Evolutionary conservation across 1,140 invertebrate genomes (phyloP), one percentile per base, ranked within the genome.

Genomic region (Zaprionus kolodkinae): DNA sequence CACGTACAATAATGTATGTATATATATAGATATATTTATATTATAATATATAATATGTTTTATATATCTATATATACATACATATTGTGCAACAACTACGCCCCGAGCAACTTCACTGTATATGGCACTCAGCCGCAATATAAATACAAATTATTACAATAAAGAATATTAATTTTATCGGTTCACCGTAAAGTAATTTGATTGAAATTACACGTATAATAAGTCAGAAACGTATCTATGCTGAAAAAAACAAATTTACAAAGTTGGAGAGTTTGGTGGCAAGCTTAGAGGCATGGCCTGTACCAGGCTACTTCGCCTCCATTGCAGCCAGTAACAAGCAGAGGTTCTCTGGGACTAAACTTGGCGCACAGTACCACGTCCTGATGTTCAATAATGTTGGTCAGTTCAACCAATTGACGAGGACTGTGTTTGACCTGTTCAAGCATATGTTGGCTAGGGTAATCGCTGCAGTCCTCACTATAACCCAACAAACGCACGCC

Each of bases 351-450:
- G 0, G 97, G 97, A 61, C 96, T 98, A 92, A 98, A 99, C 93
- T 97, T 97, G 61, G 97, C 97, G 91, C 97, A 96, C 21, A 98
- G 95, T n/a, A 98, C 97, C 60, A 97, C 95, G 83, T 97, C 96
- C 25, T 94, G 93, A 88, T 98, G 97, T 78, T 95, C 95, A 59
- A 95, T 93, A 76, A 95, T 96, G 7, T 95, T 95, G 1, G 95
- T 95, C 25, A 98, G 85, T 89, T 97, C 95, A 75, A 81, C 94
- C 75, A 91, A 93, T 78, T 93, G 94, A 75, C 92, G 92, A 0
- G 91, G 91, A 17, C 40, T 76, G 1, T 78, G 56, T 54, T 92
- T 92, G 78, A 76, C 92, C 93, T 78, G 64, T 78, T 43, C 93
- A 88, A 55, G 87, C 72, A 56, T 93, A 81, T 13, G 95, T 94